Evolutionary conservation across 2,888 invertebrate genomes (phyloP).

Genomic region (Calliopum simillimum): DNA sequence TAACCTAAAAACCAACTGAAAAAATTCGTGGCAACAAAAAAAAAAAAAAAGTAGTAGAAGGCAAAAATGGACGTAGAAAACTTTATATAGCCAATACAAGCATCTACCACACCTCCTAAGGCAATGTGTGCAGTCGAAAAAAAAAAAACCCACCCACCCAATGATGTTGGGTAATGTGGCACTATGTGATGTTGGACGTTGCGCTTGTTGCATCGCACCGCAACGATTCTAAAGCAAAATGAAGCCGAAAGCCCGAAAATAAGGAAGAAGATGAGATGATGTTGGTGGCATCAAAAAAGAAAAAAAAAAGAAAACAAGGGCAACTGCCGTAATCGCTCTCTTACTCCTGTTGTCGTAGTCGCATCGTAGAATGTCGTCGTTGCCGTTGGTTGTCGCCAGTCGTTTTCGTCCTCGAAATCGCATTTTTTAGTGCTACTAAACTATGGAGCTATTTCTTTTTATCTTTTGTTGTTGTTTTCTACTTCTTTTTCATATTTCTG

Average conservation of each 20-base stretch:
- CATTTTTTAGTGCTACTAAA: conserved; percentile 15
- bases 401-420: conserved; percentile 36
- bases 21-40: conserved; percentile 50
- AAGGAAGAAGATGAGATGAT: conserved; percentile 49
- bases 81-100: conserved; percentile 31
- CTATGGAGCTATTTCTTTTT: conserved; percentile 1
- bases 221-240: conserved; percentile 24
- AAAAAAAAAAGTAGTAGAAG: background rate
- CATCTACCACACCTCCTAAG: background rate
- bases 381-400: conserved; percentile 20
- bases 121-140: background rate
- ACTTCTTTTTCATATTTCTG: conserved; percentile 1
- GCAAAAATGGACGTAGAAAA: conserved; percentile 36
- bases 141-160: background rate
- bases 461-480: background rate
- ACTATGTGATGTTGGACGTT: background rate
- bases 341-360: background rate
- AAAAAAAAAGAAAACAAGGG: conserved; percentile 7
- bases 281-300: conserved; percentile 9
- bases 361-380: conserved; percentile 9
- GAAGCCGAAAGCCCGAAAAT: conserved; percentile 35
- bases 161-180: background rate
- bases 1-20: conserved; percentile 63
- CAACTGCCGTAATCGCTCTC: conserved; percentile 21
- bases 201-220: conserved; percentile 55